Evolutionary conservation across 2,888 invertebrate species (phyloP), one percentile per base, ranked within the genome.

Genomic region (Phengaris arion): DNA sequence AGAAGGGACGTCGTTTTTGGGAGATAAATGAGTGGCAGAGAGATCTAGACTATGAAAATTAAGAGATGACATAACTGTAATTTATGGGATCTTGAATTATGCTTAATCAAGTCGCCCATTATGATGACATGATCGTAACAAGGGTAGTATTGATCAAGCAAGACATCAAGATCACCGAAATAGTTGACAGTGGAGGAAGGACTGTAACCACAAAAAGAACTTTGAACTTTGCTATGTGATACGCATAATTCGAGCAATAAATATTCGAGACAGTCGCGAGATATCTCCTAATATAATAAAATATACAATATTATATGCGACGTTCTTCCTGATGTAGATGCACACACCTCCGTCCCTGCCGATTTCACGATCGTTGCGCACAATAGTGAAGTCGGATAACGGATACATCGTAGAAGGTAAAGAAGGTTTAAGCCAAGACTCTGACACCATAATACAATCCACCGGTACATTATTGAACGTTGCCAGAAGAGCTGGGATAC

Each of bases 181-280:
- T 68, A 68, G 10, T 68, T 12, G 22, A 68, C 6, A 10, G 68
- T 7, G 45, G 68, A 68, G 45, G 68, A 68, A 2, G 68, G 68
- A 35, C 68, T 68, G 22, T 68, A 68, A 68, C 68, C 6, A 22
- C 68, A 35, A 68, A 10, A 45, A 68, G 68, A 68, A 68, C 45
- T 68, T 68, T 68, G 45, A n/a, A n/a, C n/a, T n/a, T n/a, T n/a
- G n/a, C 45, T 68, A 68, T 68, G 68, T 45, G 68, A 68, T 6
- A 55, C n/a, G 54, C 54, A 55, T 55, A 55, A 13, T 13, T 55
- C 54, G 13, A 35, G 9, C 4, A 68, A 45, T 5, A 35, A 68
- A 68, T 45, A 68, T 68, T 68, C 68, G 13, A 68, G 68, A 45
- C 12, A 45, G 68, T 35, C 68, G 7, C 45, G 68, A 22, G 68